Conservation (phyloP, 2,888 invertebrate genomes). For the Spilarctia lutea region DNA sequence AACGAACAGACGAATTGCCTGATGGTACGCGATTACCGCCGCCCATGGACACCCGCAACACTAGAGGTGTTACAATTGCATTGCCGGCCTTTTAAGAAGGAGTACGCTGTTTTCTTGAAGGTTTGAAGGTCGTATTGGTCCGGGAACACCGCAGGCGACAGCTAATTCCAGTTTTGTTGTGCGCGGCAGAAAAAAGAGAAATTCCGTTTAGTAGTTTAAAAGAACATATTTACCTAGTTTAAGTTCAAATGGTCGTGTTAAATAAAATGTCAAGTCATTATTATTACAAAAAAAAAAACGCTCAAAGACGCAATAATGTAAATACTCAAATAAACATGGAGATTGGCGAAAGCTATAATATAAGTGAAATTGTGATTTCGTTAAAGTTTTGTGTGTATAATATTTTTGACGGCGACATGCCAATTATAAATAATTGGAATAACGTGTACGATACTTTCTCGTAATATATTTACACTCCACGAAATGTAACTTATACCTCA, state of each 20-base stretch:
- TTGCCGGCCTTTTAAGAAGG: too few species aligned
- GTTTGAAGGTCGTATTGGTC: too few species aligned
- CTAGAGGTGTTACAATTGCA: too few species aligned
- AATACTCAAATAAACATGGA: neutral
- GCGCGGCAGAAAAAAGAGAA: too few species aligned
- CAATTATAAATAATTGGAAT: slow-evolving; percentile 1
- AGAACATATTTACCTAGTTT: neutral
- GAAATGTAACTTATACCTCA: neutral
- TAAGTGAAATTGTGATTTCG: neutral
- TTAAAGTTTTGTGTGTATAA: neutral
- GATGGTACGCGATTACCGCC: too few species aligned
- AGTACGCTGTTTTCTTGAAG: too few species aligned
- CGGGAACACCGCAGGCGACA: too few species aligned
- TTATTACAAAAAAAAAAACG: neutral
- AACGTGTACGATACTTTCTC: slow-evolving; percentile 4
- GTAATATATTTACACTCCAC: neutral
- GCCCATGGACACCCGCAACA: too few species aligned
- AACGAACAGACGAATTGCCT: too few species aligned
- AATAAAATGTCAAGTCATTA: neutral
- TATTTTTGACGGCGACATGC: neutral
- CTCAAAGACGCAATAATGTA: neutral
- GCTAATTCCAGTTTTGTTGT: too few species aligned
- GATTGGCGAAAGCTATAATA: neutral
- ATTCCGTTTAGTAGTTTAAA: too few species aligned
- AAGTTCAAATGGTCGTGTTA: neutral